Conservation (phyloP, 2,888 invertebrate genomes). For the Drosophila monieri region DNA sequence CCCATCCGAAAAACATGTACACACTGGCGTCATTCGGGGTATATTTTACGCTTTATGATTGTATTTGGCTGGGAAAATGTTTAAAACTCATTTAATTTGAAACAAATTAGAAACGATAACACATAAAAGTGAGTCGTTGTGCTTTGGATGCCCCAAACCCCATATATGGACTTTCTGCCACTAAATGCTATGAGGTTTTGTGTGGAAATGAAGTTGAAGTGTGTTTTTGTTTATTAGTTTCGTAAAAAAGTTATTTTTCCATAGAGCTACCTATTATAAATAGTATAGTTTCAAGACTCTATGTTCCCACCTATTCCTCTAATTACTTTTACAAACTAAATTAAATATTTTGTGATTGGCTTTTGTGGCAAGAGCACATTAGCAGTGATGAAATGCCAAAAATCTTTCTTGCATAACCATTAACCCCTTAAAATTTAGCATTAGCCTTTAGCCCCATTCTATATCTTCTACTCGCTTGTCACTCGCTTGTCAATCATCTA, state of each 20-base stretch:
- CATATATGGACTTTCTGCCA: slow-evolving; percentile 8
- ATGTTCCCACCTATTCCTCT: background rate
- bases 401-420: slow-evolving; percentile 42
- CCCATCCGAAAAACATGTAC: slow-evolving; percentile 20
- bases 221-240: background rate
- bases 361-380: background rate
- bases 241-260: background rate
- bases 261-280: background rate
- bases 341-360: too few species aligned
- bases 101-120: slow-evolving; percentile 72
- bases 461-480: slow-evolving; percentile 45
- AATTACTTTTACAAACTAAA: slow-evolving; percentile 6
- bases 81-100: slow-evolving; percentile 77
- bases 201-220: background rate
- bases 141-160: background rate
- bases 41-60: slow-evolving; percentile 54
- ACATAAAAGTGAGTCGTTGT: slow-evolving; percentile 39
- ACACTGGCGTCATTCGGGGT: slow-evolving; percentile 31
- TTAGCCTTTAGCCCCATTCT: slow-evolving; percentile 18
- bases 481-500: slow-evolving; percentile 62
- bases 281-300: background rate
- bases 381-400: slow-evolving; percentile 23
- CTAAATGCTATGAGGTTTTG: slow-evolving; percentile 26
- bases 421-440: slow-evolving; percentile 50
- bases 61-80: slow-evolving; percentile 54